These are phyloP conservation scores for Silvanus unidentatus DNA, from an alignment of 2,888 invertebrate genomes.

Conservation along the genomic window DNA sequence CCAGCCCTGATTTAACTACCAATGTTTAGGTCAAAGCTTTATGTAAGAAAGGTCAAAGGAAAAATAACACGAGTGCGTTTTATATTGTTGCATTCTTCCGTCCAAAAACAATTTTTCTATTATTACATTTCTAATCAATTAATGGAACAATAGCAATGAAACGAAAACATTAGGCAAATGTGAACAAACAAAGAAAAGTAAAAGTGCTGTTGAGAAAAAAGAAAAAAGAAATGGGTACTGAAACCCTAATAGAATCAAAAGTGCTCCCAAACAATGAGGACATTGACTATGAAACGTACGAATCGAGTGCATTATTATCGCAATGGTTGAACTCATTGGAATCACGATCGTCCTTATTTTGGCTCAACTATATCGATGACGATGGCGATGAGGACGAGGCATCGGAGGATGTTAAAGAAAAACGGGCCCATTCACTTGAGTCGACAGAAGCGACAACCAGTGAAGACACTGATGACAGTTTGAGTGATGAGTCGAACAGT, in stretches of 20 bases:
- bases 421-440: conserved; percentile 32
- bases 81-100: too few species aligned
- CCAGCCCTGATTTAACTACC: conserved; percentile 12
- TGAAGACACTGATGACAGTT: conserved; percentile 24
- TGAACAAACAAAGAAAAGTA: too few species aligned
- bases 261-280: conserved; percentile 2
- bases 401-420: conserved; percentile 19
- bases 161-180: too few species aligned
- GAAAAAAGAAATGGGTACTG: conserved; percentile 24
- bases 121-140: too few species aligned
- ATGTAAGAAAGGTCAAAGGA: too few species aligned
- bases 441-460: conserved; percentile 31
- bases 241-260: conserved; percentile 22
- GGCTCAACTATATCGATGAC: conserved; percentile 39
- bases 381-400: conserved; percentile 22
- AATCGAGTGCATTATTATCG: conserved; percentile 29
- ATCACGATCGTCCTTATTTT: conserved; percentile 39
- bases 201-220: neutral
- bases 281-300: conserved; percentile 21
- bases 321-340: conserved; percentile 43
- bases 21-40: too few species aligned
- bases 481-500: conserved; percentile 14
- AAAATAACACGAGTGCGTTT: too few species aligned
- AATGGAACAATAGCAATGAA: too few species aligned
- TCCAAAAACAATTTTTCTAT: too few species aligned